Conservation (phyloP, 1,140 invertebrate genomes). For the Bombus difficillimus region DNA sequence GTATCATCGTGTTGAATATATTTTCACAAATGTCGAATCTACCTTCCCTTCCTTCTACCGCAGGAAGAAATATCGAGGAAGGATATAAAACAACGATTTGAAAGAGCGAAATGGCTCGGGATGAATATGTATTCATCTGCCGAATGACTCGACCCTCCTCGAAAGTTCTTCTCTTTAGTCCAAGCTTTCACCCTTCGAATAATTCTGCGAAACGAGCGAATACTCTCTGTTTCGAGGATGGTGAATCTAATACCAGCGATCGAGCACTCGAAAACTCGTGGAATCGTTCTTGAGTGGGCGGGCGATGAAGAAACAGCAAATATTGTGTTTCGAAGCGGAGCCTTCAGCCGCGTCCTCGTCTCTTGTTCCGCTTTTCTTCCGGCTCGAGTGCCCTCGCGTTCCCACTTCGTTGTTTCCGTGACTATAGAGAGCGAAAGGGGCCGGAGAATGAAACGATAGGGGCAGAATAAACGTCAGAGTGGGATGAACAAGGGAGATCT, state of each 20-base stretch:
- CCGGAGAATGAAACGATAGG: background rate
- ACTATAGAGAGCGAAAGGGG: background rate
- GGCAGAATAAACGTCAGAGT: background rate
- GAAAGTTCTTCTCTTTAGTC: background rate
- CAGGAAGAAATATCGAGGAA: background rate
- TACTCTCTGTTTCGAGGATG: background rate
- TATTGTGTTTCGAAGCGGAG: constrained; percentile 7
- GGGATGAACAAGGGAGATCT: background rate
- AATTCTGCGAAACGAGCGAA: background rate
- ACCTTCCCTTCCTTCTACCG: too few relatives aligned
- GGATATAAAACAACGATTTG: background rate
- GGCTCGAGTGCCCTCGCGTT: constrained; percentile 23
- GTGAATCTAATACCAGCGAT: constrained; percentile 21
- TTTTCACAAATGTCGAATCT: too few relatives aligned
- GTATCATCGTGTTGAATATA: too few relatives aligned
- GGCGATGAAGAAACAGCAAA: constrained; percentile 28
- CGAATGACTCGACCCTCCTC: background rate
- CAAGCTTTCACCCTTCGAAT: background rate
- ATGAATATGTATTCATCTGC: background rate
- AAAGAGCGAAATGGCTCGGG: background rate
- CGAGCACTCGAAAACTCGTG: constrained; percentile 12
- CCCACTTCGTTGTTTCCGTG: constrained; percentile 16
- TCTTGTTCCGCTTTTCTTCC: constrained; percentile 31
- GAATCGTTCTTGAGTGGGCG: constrained; percentile 3
- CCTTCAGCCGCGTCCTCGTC: background rate